phyloP scores from a whole-genome alignment of 2,113 vertebrate genomes.

The Stictonetta naevosa region DNA sequence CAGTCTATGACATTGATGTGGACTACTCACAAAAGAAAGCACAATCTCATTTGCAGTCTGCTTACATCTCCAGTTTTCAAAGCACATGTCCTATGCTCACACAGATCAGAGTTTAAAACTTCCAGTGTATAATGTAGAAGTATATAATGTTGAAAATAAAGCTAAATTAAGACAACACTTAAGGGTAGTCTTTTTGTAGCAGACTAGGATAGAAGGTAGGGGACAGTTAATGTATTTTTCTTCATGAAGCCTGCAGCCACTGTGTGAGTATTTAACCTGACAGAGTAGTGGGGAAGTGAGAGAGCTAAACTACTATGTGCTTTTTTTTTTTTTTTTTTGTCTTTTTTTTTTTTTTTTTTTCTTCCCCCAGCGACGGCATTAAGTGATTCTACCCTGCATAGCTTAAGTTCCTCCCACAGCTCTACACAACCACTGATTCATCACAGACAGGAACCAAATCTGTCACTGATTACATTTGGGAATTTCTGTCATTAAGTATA shows the following conservation, averaged over 20 bases:
- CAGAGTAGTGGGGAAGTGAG: not conserved
- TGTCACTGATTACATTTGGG: not conserved
- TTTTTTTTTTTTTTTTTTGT: not conserved
- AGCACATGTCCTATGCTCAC: not conserved
- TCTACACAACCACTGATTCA: accelerated
- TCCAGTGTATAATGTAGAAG: not conserved
- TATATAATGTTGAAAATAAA: not conserved
- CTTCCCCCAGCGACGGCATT: not conserved
- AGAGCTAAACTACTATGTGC: not conserved
- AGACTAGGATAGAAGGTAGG: not conserved
- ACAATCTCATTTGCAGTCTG: not conserved
- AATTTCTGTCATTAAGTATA: not conserved
- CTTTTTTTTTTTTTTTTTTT: not conserved
- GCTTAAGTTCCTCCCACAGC: not conserved
- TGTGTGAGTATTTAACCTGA: not conserved
- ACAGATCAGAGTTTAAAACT: not conserved
- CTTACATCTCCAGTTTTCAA: not conserved
- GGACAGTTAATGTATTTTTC: not conserved
- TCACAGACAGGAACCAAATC: not conserved
- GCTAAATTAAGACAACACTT: not conserved
- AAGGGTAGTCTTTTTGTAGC: not conserved
- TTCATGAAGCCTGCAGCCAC: not conserved
- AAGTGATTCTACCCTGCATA: not conserved
- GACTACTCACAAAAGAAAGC: not conserved
- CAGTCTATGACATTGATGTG: accelerated